phyloP scores from a whole-genome alignment of 2,888 invertebrate species.

The Saturnia pavonia region DNA sequence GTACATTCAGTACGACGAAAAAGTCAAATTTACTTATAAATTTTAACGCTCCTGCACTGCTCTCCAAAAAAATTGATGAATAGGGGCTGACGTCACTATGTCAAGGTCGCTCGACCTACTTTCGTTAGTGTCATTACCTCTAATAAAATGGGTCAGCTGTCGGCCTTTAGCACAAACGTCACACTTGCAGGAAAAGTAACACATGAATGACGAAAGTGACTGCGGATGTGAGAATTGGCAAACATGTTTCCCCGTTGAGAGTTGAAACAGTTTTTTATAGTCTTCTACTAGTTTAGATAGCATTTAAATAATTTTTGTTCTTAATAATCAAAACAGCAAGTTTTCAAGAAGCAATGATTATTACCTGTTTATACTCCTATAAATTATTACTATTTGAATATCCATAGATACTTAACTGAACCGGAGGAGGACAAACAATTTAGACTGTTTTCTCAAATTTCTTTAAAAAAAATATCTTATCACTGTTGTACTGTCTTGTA shows the following conservation, averaged over 20 bases:
- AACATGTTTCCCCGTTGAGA: not conserved
- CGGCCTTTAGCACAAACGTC: constrained; percentile 38
- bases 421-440: no score
- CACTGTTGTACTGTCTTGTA: no score
- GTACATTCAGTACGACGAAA: not conserved
- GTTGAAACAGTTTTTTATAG: not conserved
- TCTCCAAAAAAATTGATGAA: constrained; percentile 25
- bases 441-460: not conserved
- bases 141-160: constrained; percentile 41
- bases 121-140: constrained; percentile 37
- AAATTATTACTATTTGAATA: no score
- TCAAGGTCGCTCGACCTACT: constrained; percentile 46
- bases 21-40: not conserved
- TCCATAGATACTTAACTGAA: no score
- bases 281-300: not conserved
- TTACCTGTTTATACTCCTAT: no score
- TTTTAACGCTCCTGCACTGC: not conserved
- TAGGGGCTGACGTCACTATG: constrained; percentile 34
- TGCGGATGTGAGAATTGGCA: constrained; percentile 11
- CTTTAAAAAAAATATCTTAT: no score
- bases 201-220: constrained; percentile 4
- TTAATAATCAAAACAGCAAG: not conserved
- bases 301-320: not conserved
- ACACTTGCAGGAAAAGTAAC: constrained; percentile 25
- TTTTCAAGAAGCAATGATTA: no score